Evolutionary conservation across 2,113 vertebrate species (phyloP).

Genomic region (Hemiprocne comata): DNA sequence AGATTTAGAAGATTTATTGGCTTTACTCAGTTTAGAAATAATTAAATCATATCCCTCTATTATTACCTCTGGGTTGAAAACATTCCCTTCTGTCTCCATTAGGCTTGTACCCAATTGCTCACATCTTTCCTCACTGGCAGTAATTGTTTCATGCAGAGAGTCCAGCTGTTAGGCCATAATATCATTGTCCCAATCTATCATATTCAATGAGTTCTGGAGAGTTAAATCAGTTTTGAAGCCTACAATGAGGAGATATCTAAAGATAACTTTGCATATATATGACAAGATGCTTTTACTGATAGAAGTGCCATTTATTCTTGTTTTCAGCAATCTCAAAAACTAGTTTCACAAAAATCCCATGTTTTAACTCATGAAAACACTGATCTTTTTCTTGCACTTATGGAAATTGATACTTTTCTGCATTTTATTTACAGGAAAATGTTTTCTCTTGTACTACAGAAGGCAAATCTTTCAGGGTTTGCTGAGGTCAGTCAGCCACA

Average conservation of each 20-base stretch:
- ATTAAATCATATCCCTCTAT: slow-evolving; percentile 49
- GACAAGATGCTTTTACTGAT: not conserved
- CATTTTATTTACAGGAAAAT: not conserved
- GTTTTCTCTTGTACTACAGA: not conserved
- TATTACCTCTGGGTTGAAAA: slow-evolving; percentile 38
- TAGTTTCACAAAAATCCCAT: not conserved
- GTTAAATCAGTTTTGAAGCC: slow-evolving; percentile 23
- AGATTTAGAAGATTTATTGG: slow-evolving; percentile 42
- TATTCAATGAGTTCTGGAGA: slow-evolving; percentile 25
- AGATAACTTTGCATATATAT: not conserved
- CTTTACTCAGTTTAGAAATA: slow-evolving; percentile 50
- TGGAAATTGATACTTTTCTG: not conserved
- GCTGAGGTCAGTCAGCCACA: not conserved
- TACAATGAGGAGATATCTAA: not conserved
- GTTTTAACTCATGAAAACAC: not conserved
- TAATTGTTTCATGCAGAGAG: slow-evolving; percentile 53
- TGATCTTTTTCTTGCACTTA: not conserved
- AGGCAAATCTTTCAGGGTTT: not conserved
- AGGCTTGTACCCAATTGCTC: slow-evolving; percentile 47
- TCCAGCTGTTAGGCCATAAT: slow-evolving; percentile 53
- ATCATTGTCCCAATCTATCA: slow-evolving; percentile 19
- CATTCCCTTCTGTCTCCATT: slow-evolving; percentile 42
- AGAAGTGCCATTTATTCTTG: not conserved
- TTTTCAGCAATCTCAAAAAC: not conserved
- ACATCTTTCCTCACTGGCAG: slow-evolving; percentile 51